Percentiles rank a stretch among this genome's conserved stretches.
Evolutionary conservation across 2,888 invertebrate species (phyloP).

Genomic region (Drosophila colorata): DNA sequence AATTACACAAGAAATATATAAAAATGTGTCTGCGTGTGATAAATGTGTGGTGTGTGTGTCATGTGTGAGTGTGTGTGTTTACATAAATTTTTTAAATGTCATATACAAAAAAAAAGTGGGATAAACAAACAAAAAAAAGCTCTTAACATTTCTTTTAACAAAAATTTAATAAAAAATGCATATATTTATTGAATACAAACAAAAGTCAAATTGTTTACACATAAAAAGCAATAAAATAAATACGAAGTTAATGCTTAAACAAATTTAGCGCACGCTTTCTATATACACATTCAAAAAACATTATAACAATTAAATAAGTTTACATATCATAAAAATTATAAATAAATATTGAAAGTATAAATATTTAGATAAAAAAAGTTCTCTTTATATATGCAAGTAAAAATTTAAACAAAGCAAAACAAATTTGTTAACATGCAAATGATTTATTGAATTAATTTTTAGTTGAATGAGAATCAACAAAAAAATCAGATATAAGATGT

Average conservation of each 20-base stretch:
- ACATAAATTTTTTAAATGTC: conserved; percentile 20
- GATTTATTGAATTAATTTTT: neutral
- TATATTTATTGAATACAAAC: conserved; percentile 37
- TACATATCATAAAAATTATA: conserved; percentile 19
- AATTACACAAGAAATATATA: conserved; percentile 50
- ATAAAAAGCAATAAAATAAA: conserved; percentile 24
- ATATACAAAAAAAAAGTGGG: neutral
- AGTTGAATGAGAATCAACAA: neutral
- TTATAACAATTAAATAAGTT: conserved; percentile 18
- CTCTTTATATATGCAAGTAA: neutral
- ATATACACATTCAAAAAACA: conserved; percentile 24
- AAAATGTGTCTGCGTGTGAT: neutral
- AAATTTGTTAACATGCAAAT: conserved; percentile 19
- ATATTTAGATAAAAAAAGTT: conserved; percentile 19
- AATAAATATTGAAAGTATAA: conserved; percentile 21
- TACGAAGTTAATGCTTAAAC: conserved; percentile 7
- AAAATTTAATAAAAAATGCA: conserved; percentile 30
- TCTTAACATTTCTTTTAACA: conserved; percentile 29
- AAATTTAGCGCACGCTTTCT: conserved; percentile 23
- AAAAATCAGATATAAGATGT: no score
- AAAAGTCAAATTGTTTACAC: conserved; percentile 29
- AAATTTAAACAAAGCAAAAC: neutral
- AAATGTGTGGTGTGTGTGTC: conserved; percentile 15
- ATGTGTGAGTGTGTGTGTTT: conserved; percentile 21
- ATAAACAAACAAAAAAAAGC: conserved; percentile 24